These are phyloP conservation scores for Polydrusus pterygomalis DNA, from an alignment of 2,888 invertebrate genomes.

Conservation along the genomic window DNA sequence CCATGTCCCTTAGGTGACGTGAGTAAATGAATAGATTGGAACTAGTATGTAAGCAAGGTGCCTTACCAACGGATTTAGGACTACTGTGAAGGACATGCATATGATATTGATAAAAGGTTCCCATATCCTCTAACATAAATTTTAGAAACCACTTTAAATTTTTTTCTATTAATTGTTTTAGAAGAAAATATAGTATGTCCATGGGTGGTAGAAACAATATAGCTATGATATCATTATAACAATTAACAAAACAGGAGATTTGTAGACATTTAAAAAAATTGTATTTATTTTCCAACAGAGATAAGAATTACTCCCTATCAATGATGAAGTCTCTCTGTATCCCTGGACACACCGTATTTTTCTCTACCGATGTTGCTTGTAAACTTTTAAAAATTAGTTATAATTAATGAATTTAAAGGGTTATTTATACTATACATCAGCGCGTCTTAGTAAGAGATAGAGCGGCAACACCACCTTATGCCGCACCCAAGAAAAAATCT, in stretches of 20 bases:
- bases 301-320: too few relatives aligned
- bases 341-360: constrained; percentile 6
- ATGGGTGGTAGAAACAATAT: too few relatives aligned
- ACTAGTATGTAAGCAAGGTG: background rate
- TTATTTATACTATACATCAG: background rate
- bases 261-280: too few relatives aligned
- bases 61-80: constrained; percentile 2
- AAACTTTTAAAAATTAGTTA: background rate
- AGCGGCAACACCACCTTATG: background rate
- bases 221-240: too few relatives aligned
- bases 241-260: too few relatives aligned
- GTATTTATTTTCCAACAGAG: too few relatives aligned
- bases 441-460: background rate
- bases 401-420: background rate
- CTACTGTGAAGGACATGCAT: constrained; percentile 9
- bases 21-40: background rate
- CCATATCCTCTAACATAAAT: constrained; percentile 2
- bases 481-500: too few relatives aligned
- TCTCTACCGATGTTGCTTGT: background rate
- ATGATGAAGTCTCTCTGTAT: background rate
- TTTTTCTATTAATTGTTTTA: background rate
- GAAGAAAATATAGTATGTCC: background rate
- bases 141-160: background rate
- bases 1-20: background rate
- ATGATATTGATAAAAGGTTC: background rate